Evolutionary conservation across 2,797 vertebrate genomes (phyloP), one percentile per base, ranked within the genome.

Genomic region (Lithobates sylvaticus): DNA sequence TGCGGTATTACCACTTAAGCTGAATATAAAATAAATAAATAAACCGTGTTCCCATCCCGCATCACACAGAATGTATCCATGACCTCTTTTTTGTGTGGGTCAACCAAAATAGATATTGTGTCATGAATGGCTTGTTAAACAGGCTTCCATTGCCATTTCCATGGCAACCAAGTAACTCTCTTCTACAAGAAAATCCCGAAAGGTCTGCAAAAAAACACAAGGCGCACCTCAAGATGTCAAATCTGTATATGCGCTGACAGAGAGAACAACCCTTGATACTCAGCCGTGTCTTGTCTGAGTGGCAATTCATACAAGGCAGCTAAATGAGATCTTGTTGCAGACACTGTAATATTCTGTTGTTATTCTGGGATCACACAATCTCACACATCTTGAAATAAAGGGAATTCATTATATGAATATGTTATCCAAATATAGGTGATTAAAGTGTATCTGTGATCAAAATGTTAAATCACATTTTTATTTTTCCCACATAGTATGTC

Each of bases 101-200:
- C 79, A 91, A 91, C 90, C 91, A 89, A 86, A 92, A 88, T 91
- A 93, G 88, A 90, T 84, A 89, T 78, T 89, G 84, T 89, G 89
- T 90, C 91, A 91, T 79, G 87, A 88, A 88, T 81, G 78, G 42
- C 89, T 92, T 89, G 86, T 93, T 94, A 93, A 93, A 89, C 88
- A 92, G 88, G 76, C 86, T 92, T 91, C 90, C 84, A 9, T 86
- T 91, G 88, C 89, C 82, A 88, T 94, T 94, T 89, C 94, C 92
- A 94, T 93, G 89, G 93, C 89, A 94, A 94, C 93, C 73, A 91
- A 91, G 89, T 90, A 90, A 93, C 90, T 90, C 88, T 88, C 93
- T 91, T 88, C 90, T 93, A 88, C 90, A 88, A 80, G 86, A 90
- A 84, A 92, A 91, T 93, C 90, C 89, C 39, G 42, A 64, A 86